Evolutionary conservation across 2,113 vertebrate species (phyloP).

Genomic region (Etheostoma cragini): DNA sequence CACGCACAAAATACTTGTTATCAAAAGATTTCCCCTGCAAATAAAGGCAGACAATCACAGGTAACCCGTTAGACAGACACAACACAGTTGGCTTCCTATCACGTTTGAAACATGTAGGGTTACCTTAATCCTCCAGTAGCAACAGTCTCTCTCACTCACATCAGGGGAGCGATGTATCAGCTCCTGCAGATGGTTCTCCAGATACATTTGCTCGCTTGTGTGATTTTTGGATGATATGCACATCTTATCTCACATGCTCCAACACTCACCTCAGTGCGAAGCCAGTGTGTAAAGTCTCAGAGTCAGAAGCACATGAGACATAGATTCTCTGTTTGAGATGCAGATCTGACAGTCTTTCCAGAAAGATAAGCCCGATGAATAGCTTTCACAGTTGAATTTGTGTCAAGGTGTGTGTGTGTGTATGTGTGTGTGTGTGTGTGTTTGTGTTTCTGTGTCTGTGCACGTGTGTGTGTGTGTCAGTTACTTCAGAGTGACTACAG

Average conservation of each 20-base stretch:
- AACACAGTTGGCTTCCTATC: conserved; percentile 28
- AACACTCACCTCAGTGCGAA: conserved; percentile 35
- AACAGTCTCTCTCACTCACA: conserved; percentile 20
- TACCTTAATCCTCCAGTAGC: conserved; percentile 59
- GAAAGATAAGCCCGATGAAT: conserved; percentile 62
- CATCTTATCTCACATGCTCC: conserved; percentile 47
- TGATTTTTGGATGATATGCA: conserved; percentile 31
- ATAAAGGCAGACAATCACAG: neutral
- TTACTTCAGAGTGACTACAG: conserved; percentile 45
- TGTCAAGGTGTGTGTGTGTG: conserved; percentile 18
- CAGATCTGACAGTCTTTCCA: conserved; percentile 53
- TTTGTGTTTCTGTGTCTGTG: conserved; percentile 12
- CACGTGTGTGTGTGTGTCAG: conserved; percentile 21
- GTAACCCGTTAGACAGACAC: conserved; percentile 27
- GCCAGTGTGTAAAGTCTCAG: conserved; percentile 14
- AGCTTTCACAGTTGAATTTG: conserved; percentile 30
- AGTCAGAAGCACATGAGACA: conserved; percentile 34
- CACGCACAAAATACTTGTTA: conserved; percentile 10
- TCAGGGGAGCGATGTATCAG: conserved; percentile 53
- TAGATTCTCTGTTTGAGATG: conserved; percentile 44
- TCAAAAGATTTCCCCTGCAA: conserved; percentile 24
- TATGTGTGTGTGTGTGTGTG: conserved; percentile 22
- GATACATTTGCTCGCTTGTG: conserved; percentile 36
- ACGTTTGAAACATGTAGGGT: conserved; percentile 39
- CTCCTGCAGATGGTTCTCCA: conserved; percentile 46